Evolutionary conservation across 1,140 invertebrate species (phyloP).

Genomic region (Pomacea maculata): DNA sequence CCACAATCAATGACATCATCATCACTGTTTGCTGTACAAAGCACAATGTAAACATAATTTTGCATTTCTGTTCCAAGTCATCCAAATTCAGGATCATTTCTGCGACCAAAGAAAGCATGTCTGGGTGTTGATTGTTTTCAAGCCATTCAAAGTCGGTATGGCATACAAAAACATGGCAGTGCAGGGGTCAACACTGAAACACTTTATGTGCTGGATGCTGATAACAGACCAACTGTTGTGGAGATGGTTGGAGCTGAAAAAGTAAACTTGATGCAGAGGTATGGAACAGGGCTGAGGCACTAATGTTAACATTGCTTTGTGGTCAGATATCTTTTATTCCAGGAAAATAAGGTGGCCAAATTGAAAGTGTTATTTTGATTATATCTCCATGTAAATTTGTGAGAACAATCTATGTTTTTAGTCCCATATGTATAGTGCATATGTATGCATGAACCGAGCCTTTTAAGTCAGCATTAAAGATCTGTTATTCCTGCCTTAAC

Average conservation of each 20-base stretch:
- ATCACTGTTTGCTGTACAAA: too few relatives aligned
- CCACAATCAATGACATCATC: too few relatives aligned
- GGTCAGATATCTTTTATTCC: too few relatives aligned
- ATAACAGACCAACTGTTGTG: constrained; percentile 80
- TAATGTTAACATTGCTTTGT: too few relatives aligned
- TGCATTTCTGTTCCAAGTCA: constrained; percentile 46
- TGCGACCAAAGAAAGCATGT: constrained; percentile 82
- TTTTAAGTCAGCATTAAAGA: too few relatives aligned
- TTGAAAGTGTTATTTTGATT: too few relatives aligned
- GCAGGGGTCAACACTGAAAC: constrained; percentile 70
- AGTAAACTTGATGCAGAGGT: constrained; percentile 82
- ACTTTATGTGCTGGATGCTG: constrained; percentile 72
- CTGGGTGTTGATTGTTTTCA: constrained; percentile 75
- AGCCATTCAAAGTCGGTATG: constrained; percentile 80
- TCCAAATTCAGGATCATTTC: constrained; percentile 79
- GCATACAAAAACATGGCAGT: constrained; percentile 57
- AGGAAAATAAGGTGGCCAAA: too few relatives aligned
- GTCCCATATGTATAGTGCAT: too few relatives aligned
- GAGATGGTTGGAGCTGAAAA: constrained; percentile 90
- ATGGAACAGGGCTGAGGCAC: not conserved
- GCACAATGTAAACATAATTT: not conserved
- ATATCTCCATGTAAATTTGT: too few relatives aligned
- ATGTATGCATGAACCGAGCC: too few relatives aligned
- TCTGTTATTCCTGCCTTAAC: too few relatives aligned
- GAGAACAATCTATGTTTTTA: too few relatives aligned